Evolutionary conservation across 2,888 invertebrate genomes (phyloP).

Genomic region (Cetonia aurata): DNA sequence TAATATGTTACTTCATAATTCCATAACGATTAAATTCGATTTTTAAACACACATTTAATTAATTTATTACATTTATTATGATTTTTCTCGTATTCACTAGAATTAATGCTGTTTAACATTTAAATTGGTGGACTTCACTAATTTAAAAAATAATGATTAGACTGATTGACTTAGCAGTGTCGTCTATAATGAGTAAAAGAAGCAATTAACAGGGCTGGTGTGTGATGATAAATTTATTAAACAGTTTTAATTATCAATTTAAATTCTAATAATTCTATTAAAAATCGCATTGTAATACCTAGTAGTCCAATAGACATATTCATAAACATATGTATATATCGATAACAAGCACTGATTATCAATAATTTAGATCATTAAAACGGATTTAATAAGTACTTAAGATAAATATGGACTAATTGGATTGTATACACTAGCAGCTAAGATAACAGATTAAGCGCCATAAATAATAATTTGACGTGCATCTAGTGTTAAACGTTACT

Average conservation of each 20-base stretch:
- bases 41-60: background rate
- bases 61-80: constrained; percentile 24
- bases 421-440: too few relatives aligned
- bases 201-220: constrained; percentile 4
- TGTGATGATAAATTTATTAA: constrained; percentile 17
- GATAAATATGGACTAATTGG: too few relatives aligned
- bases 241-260: constrained; percentile 14
- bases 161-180: constrained; percentile 23
- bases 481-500: too few relatives aligned
- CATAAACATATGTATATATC: background rate
- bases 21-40: background rate
- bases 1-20: background rate
- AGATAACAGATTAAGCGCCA: too few relatives aligned
- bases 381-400: background rate
- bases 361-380: background rate
- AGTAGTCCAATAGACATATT: background rate
- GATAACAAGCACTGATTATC: background rate
- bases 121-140: constrained; percentile 23
- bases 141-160: constrained; percentile 16
- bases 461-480: too few relatives aligned
- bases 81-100: constrained; percentile 11
- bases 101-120: constrained; percentile 26
- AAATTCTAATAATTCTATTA: constrained; percentile 34
- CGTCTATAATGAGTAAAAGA: constrained; percentile 18
- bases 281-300: constrained; percentile 5